A percentile compares a stretch with the other conserved stretches of the same genome.
Conservation (phyloP, 2,113 vertebrate genomes). For the Enhydra lutris region DNA sequence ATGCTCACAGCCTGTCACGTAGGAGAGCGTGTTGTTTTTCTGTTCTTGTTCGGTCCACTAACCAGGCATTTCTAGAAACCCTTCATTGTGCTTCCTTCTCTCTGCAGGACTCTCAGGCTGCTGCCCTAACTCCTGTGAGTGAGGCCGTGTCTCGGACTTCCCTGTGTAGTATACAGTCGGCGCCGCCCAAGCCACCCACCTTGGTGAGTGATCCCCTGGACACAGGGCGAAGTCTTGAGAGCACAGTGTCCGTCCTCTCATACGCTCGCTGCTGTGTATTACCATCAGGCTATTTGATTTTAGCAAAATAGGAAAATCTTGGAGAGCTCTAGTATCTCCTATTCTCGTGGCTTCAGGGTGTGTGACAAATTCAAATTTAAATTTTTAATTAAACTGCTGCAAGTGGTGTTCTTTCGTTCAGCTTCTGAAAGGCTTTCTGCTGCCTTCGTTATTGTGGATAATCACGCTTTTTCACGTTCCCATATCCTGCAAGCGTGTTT, state of each 20-base stretch:
- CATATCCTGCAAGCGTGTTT: neutral
- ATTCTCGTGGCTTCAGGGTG: neutral
- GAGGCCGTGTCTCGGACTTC: conserved; percentile 62
- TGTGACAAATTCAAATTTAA: neutral
- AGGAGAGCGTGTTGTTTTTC: neutral
- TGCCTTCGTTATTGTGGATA: neutral
- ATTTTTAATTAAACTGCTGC: neutral
- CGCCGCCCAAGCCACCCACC: conserved; percentile 37
- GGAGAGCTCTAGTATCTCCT: neutral
- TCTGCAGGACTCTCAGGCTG: conserved; percentile 17
- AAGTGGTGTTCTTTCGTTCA: neutral
- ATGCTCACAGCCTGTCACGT: neutral
- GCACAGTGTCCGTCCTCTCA: neutral
- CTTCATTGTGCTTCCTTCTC: neutral
- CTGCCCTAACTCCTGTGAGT: neutral
- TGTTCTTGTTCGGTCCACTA: neutral
- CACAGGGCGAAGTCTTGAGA: neutral
- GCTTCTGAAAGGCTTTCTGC: neutral
- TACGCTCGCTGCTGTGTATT: neutral
- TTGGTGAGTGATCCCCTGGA: conserved; percentile 69
- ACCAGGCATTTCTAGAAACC: neutral
- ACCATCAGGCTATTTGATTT: neutral
- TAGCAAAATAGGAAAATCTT: neutral
- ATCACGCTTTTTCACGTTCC: neutral
- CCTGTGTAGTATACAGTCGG: conserved; percentile 71